Base-by-base conservation (phyloP, 2,888 invertebrate genomes). In the Ceratothoa steindachneri region DNA sequence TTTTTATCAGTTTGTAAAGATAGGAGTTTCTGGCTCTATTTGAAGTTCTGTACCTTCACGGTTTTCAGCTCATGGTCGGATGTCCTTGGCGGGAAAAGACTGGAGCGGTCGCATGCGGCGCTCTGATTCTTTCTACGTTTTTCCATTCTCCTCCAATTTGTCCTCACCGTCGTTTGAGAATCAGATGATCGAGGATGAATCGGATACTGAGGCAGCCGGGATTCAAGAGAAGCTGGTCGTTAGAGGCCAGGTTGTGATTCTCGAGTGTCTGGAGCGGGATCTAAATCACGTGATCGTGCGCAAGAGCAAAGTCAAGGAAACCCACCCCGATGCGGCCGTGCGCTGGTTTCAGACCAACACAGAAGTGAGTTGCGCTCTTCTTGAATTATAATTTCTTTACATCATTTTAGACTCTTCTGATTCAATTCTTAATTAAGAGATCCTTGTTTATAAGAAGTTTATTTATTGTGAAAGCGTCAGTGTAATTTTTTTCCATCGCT, bases 301-400 rank as follows among this genome's bases (percentile, higher is more conserved):
- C 31, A 60, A 74, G 19, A 71, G 31, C 15, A 60, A 67, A 30
- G 2, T 53, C 29, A n/a, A 67, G 3, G 67, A 53, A 5, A 69
- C 64, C 1, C 69, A 71, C 31, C 66, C 66, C 2, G 71, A 75
- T 31, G 71, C 67, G 24, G 71, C 67, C 22, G 77, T 77, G 27
- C 74, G 74, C 19, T 77, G 77, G 77, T 77, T 68, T 51, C 77
- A 77, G 41, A 73, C 73, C 24, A 69, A 60, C n/a, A 29, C 29
- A 1, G 55, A 51, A 73, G 77, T 77, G 53, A 74, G 77, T 53
- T n/a, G n/a, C n/a, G n/a, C 7, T 22, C 15, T 15, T 7, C 3
- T 64, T 3, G 30, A 5, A 31, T n/a, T 1, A 65, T 65, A 12
- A 4, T n/a, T 65, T 28, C 22, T 29, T 7, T 65, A 29, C 2